Percentiles rank a stretch among this genome's conserved stretches.
phyloP scores from a whole-genome alignment of 2,797 vertebrate species.

The Siniperca obscura region DNA sequence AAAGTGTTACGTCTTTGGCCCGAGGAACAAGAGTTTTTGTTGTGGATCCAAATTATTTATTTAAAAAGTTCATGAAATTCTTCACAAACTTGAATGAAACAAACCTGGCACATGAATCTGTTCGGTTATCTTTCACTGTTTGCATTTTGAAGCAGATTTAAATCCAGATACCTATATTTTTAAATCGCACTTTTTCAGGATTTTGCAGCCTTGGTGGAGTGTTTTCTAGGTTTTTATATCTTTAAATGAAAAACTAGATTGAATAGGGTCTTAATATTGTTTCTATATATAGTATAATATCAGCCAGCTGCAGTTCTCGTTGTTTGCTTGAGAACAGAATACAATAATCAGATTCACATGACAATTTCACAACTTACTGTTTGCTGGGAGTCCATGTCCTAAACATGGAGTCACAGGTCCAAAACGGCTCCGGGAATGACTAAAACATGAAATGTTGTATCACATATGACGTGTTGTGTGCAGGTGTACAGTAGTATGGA shows the following conservation, averaged over 20 bases:
- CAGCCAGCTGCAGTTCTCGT: neutral
- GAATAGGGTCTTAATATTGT: neutral
- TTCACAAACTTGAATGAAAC: too few relatives aligned
- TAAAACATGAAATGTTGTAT: neutral
- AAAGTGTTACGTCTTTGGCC: too few relatives aligned
- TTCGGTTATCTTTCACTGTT: too few relatives aligned
- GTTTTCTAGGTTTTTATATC: neutral
- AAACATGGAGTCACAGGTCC: neutral
- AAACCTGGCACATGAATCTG: too few relatives aligned
- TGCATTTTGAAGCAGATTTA: too few relatives aligned
- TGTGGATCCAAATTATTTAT: neutral
- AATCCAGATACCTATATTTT: neutral
- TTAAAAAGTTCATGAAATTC: neutral
- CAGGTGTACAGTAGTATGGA: conserved; percentile 99
- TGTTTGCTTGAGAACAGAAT: neutral
- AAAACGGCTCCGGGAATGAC: neutral
- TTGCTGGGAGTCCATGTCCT: neutral
- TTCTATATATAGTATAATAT: neutral
- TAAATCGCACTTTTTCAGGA: neutral
- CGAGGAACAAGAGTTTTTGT: too few relatives aligned
- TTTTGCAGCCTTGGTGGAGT: neutral
- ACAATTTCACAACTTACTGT: neutral
- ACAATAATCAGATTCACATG: neutral
- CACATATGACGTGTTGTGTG: neutral
- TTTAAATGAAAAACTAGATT: neutral